Conservation (phyloP, 2,113 vertebrate genomes). For the Caracal caracal region DNA sequence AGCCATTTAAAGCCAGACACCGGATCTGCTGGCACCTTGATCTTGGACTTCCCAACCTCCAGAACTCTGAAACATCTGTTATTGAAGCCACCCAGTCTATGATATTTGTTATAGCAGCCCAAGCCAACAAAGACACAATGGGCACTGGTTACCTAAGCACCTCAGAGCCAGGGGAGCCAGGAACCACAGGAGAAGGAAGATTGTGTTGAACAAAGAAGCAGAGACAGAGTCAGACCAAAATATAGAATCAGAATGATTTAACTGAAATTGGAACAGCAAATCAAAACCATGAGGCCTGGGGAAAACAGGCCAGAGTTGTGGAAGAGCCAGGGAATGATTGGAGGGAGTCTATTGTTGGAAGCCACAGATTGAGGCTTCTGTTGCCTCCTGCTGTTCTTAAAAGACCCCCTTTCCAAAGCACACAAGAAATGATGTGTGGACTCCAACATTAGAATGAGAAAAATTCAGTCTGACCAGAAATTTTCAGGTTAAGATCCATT, state of each 20-base stretch:
- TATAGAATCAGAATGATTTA: background rate
- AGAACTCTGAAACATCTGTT: background rate
- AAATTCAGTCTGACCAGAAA: background rate
- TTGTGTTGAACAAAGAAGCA: background rate
- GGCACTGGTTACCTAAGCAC: background rate
- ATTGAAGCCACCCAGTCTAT: background rate
- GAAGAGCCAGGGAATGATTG: background rate
- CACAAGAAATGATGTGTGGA: background rate
- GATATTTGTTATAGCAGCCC: background rate
- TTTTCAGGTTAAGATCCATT: background rate
- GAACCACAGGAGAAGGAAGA: background rate
- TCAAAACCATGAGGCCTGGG: background rate
- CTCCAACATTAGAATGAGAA: background rate
- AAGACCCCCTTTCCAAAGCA: background rate
- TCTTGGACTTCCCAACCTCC: background rate
- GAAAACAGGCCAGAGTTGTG: background rate
- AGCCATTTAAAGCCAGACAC: background rate
- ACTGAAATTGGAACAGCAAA: background rate
- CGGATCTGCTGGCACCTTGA: background rate
- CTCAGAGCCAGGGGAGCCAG: background rate
- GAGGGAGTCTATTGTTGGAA: background rate
- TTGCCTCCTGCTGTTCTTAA: background rate
- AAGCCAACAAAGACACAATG: too few species aligned
- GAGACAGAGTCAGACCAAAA: background rate
- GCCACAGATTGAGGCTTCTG: background rate